These are phyloP conservation scores for Anguilla rostrata DNA, from an alignment of 2,113 vertebrate species.

Conservation along the genomic window DNA sequence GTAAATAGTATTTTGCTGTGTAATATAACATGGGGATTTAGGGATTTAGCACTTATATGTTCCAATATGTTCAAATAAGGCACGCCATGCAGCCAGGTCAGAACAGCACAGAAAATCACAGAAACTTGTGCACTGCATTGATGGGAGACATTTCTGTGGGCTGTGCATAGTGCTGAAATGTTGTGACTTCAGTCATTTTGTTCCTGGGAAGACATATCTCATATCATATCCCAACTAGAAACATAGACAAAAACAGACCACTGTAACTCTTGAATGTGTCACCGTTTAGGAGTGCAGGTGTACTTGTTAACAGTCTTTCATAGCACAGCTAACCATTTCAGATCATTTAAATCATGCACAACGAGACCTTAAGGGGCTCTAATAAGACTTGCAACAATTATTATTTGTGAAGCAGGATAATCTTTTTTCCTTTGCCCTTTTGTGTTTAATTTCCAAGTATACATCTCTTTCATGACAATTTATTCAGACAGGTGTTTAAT, in stretches of 20 bases:
- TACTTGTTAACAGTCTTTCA: not conserved
- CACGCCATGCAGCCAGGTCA: too few species aligned
- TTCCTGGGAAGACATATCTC: not conserved
- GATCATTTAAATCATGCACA: not conserved
- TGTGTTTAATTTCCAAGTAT: not conserved
- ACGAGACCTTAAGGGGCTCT: not conserved
- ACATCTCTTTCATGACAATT: not conserved
- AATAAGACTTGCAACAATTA: not conserved
- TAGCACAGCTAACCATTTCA: not conserved
- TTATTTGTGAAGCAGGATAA: not conserved
- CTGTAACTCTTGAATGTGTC: not conserved
- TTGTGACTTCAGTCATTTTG: not conserved
- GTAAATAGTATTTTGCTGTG: too few species aligned
- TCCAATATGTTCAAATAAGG: not conserved
- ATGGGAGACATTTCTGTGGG: not conserved
- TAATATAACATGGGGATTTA: not conserved
- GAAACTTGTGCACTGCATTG: not conserved
- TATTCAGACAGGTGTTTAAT: not conserved
- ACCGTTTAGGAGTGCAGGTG: not conserved
- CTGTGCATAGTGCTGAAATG: not conserved
- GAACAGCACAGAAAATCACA: too few species aligned
- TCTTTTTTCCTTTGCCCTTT: not conserved
- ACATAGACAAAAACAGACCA: not conserved
- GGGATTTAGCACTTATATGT: not conserved
- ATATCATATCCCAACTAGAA: not conserved